Percentiles rank a stretch among this genome's conserved stretches.
Evolutionary conservation across 1,140 invertebrate species (phyloP).

Genomic region (Melipona quadrifasciata): DNA sequence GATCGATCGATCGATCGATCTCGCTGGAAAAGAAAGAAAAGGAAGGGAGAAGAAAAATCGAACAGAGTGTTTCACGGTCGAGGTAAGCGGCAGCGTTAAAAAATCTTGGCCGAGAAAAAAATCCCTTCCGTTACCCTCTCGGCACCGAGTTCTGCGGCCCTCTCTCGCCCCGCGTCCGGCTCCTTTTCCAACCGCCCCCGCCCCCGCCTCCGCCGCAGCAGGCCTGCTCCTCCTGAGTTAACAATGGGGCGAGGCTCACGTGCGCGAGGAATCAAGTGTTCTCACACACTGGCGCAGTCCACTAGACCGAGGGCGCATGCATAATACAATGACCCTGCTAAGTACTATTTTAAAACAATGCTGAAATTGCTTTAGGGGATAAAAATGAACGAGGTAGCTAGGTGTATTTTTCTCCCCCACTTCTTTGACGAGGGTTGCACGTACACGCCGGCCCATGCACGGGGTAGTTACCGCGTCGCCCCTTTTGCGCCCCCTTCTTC

Average conservation of each 20-base stretch:
- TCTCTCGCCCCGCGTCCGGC: background rate
- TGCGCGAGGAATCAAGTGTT: constrained; percentile 82
- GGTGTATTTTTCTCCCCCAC: constrained; percentile 80
- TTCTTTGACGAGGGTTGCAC: constrained; percentile 66
- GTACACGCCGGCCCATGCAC: constrained; percentile 64
- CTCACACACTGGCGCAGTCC: constrained; percentile 76
- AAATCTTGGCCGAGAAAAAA: constrained; percentile 76
- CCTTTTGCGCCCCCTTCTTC: constrained; percentile 60
- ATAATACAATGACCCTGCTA: constrained; percentile 83
- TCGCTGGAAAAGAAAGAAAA: no score
- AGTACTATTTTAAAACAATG: constrained; percentile 84
- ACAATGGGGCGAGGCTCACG: constrained; percentile 81
- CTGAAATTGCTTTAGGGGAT: constrained; percentile 83
- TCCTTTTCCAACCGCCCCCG: constrained; percentile 30
- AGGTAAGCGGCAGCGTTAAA: constrained; percentile 71
- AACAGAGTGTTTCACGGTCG: constrained; percentile 49
- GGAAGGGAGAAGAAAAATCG: constrained; percentile 30
- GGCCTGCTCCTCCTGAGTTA: constrained; percentile 73
- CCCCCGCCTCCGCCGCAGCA: constrained; percentile 17
- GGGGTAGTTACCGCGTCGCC: constrained; percentile 76
- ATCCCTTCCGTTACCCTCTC: constrained; percentile 61
- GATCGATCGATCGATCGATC: background rate
- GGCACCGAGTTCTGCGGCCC: background rate
- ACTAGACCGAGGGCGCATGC: constrained; percentile 80
- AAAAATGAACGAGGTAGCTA: constrained; percentile 83